These are phyloP conservation scores for Scleropages formosus DNA, from an alignment of 2,797 vertebrate species.

Conservation along the genomic window DNA sequence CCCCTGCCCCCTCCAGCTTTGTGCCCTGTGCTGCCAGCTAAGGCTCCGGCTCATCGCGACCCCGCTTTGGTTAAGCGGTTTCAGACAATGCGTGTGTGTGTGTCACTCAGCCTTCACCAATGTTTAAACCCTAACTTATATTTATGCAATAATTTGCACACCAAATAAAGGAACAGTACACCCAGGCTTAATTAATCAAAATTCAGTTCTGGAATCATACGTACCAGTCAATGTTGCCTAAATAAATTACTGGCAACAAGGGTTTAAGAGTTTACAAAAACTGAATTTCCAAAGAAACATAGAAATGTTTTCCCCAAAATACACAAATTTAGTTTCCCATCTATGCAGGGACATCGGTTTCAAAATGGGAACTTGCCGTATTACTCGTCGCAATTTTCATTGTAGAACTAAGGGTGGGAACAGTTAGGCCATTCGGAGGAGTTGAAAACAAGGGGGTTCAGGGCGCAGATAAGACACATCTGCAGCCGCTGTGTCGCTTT, in stretches of 20 bases:
- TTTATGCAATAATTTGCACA: neutral
- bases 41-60: too few species aligned
- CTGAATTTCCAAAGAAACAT: neutral
- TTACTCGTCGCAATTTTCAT: slow-evolving; percentile 22
- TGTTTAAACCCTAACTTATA: neutral
- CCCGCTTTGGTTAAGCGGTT: too few species aligned
- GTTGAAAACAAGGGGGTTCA: slow-evolving; percentile 1
- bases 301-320: neutral
- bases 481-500: slow-evolving; percentile 27
- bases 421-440: slow-evolving; percentile 26
- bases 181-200: neutral
- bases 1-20: too few species aligned
- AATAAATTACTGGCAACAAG: neutral
- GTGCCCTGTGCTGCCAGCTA: too few species aligned
- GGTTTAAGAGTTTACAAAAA: neutral
- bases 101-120: too few species aligned
- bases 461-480: slow-evolving; percentile 27
- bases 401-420: slow-evolving; percentile 8
- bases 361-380: slow-evolving; percentile 27
- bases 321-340: neutral
- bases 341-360: too few species aligned
- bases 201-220: neutral
- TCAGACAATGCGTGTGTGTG: too few species aligned
- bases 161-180: neutral
- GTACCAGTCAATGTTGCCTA: neutral